Evolutionary conservation across 2,113 vertebrate species (phyloP).

Genomic region (Lophura nycthemera): DNA sequence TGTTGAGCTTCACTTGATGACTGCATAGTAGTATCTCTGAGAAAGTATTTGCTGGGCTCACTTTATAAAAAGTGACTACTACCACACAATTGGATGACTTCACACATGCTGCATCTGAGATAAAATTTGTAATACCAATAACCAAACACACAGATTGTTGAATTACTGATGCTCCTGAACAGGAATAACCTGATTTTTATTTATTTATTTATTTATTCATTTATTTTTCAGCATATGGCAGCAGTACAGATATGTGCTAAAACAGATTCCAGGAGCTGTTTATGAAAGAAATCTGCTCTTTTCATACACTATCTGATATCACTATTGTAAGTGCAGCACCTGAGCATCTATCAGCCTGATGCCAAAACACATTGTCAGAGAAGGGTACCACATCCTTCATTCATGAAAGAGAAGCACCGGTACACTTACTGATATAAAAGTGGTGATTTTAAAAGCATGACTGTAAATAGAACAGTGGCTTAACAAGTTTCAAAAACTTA

Average conservation of each 20-base stretch:
- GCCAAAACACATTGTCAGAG: neutral
- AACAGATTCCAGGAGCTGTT: neutral
- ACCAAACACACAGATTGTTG: neutral
- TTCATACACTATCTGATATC: neutral
- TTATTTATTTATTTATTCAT: neutral
- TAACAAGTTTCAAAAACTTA: too few species aligned
- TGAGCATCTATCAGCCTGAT: neutral
- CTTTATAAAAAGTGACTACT: neutral
- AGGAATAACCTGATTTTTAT: neutral
- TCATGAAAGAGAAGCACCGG: too few species aligned
- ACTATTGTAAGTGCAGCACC: fast-evolving
- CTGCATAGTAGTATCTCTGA: neutral
- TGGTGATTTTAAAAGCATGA: too few species aligned
- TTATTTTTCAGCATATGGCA: conserved; percentile 23
- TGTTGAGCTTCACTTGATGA: conserved; percentile 54
- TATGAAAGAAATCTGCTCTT: neutral
- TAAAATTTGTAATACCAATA: neutral
- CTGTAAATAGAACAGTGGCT: too few species aligned
- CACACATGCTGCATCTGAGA: neutral
- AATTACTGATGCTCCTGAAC: neutral
- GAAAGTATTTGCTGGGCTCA: neutral
- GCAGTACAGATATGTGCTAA: neutral
- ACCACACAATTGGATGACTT: fast-evolving
- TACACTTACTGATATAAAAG: too few species aligned
- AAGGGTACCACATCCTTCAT: too few species aligned